Percentiles rank a stretch among this genome's conserved stretches.
Conservation (phyloP, 2,113 vertebrate genomes). For the Ranitomeya imitator region DNA sequence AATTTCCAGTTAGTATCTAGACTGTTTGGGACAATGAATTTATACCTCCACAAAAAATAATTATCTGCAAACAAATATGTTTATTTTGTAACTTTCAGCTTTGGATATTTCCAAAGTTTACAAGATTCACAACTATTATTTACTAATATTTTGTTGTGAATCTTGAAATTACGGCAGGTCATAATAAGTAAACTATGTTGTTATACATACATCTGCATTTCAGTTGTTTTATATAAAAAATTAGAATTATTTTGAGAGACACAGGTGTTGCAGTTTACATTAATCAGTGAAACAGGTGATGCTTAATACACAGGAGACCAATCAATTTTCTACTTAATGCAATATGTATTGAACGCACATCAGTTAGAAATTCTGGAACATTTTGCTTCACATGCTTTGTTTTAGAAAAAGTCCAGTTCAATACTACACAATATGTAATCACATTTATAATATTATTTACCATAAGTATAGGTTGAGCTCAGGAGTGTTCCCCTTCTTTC, state of each 20-base stretch:
- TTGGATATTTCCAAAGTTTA: too few relatives aligned
- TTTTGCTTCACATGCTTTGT: neutral
- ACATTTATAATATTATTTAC: neutral
- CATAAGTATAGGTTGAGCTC: too few relatives aligned
- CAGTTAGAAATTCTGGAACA: neutral
- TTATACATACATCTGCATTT: slow-evolving; percentile 51
- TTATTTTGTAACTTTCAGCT: too few relatives aligned
- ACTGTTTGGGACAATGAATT: too few relatives aligned
- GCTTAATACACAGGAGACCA: slow-evolving; percentile 47
- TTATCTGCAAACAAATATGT: too few relatives aligned
- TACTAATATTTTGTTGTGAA: neutral
- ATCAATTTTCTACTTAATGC: slow-evolving; percentile 43
- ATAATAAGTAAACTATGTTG: neutral
- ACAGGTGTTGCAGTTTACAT: slow-evolving; percentile 54
- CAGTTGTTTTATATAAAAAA: slow-evolving; percentile 34
- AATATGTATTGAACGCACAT: slow-evolving; percentile 24
- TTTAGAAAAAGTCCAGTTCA: neutral
- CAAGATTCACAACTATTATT: neutral
- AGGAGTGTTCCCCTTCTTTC: too few relatives aligned
- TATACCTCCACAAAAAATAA: too few relatives aligned
- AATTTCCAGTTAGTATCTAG: too few relatives aligned
- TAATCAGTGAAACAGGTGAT: slow-evolving; percentile 53
- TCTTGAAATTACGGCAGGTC: neutral
- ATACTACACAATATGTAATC: neutral
- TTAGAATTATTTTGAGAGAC: slow-evolving; percentile 33